Base-by-base conservation (phyloP, 2,888 invertebrate species). In the Ferdinandea cuprea region DNA sequence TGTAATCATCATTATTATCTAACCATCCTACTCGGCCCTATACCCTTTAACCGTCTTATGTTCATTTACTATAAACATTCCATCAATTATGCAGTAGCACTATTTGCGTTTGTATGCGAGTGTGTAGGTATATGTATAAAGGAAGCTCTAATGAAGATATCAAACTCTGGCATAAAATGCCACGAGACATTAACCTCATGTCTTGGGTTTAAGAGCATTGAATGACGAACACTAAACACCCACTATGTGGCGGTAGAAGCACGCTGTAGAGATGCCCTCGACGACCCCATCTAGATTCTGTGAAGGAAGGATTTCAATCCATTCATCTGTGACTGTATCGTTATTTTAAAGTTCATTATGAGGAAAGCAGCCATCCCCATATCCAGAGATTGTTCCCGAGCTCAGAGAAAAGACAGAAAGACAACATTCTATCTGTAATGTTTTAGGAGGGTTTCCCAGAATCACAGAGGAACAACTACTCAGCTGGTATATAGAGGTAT, bases 331-430 rank as follows among this genome's bases (percentile, higher is more conserved):
- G 69, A 69, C 74, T 63, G 69, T 52, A 69, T 44, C 69, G 69
- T 61, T 80, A 56, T 74, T 68, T 80, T 68, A 74, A 68, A 61
- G 68, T 80, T 80, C 63, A 74, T 80, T 74, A 80, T 19, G 56
- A 58, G 40, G 9, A 59, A 54, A 61, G 61, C 46, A 56, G 61
- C 59, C 40, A 59, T 50, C 50, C 15, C 56, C 28, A 21, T 58
- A 63, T 63, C 42, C 63, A 37, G 40, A 40, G 52, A 61, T 58
- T 68, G 74, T 68, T 50, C 15, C 44, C 19, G 28, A 48, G 30
- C 52, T 73, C 40, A 13, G 11, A 13, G 11, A 8, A 44, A 37
- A 54, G 37, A 58, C 40, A 46, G 44, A 59, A 52, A 68, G 25
- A 76, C 11, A 59, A 68, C 35, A 25, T 50, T 11, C 25, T 46